Evolutionary conservation across 2,113 vertebrate genomes (phyloP), one percentile per base, ranked within the genome.

Genomic region (Lutjanus erythropterus): DNA sequence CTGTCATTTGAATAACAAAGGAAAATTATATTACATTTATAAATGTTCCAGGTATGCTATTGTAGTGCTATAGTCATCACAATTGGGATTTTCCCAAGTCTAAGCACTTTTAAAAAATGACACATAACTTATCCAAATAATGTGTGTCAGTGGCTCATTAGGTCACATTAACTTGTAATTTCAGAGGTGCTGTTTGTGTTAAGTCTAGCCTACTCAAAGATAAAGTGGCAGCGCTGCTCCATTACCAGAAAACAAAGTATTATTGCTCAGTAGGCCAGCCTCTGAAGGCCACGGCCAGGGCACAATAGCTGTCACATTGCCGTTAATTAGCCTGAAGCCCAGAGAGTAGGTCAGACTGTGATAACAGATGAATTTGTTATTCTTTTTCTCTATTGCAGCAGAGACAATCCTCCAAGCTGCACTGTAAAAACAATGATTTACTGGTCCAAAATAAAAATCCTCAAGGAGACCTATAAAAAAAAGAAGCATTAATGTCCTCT

Each of bases 341-440:
- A 75, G 75, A 83, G 71, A 83, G 66, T 68, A 85, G 86, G 77
- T 83, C 86, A 90, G 80, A 67, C 73, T 76, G 73, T 86, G 83
- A 90, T 88, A 91, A 89, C 69, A 37, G 83, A 79, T 64, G 39
- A 37, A 85, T 80, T 86, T 81, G 80, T 92, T 90, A 64, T 91
- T 79, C 60, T 86, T 86, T 62, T 75, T 86, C 81, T 70, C 29
- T 53, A 55, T 78, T 84, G 83, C 66, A 73, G 76, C 78, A 71
- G 37, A 72, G 61, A 85, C 64, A 89, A 80, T 82, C 58, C 77
- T 82, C 61, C 9, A 21, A 75, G 61, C 78, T 68, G 35, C 5
- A 39, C 75, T 87, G 84, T 59, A 82, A 90, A 88, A 92, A 91
- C 84, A 86, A 31, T 72, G 79, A 85, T 89, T 83, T 89, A 85